Evolutionary conservation across 2,797 vertebrate species (phyloP), one percentile per base, ranked within the genome.

Genomic region (Lutjanus argentimaculatus): DNA sequence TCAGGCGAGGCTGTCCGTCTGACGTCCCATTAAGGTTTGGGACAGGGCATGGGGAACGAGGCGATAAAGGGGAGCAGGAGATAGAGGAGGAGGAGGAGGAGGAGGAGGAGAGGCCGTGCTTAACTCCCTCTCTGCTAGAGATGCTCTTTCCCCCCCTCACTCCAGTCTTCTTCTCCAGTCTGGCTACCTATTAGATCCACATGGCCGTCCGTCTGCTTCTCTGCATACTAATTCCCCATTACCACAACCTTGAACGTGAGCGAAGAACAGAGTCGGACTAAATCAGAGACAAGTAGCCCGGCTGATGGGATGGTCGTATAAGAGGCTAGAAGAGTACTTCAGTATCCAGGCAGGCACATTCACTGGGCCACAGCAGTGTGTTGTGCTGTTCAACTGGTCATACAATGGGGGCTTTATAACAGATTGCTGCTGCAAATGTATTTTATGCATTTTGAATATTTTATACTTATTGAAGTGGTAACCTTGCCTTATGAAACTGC

Each of bases 171-270:
- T 89, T 82, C 91, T 88, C 77, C 91, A 82, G 90, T 90, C 91
- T 86, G 92, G 81, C 83, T 88, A 84, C 78, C 90, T 90, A 92
- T 93, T 93, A 93, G 94, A 89, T 84, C 84, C 88, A 89, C 86
- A 67, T 91, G 83, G 79, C 86, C 52, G 90, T 89, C 85, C 70
- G 87, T 86, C 93, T 89, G 91, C 91, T 75, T 77, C 89, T 90
- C 91, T 93, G 94, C 94, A 95, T 95, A 92, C 92, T 95, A 94
- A 96, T 96, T 94, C 58, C 58, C 73, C 91, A 93, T 93, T 91
- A 91, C 75, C 85, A 88, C 89, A 75, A 91, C 79, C 85, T 72
- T 89, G 89, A 92, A 90, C 78, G 74, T 88, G 80, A 88, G 83
- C 79, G 19, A 78, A 84, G 84, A 67, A 67, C 77, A 73, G 63